Evolutionary conservation across 2,113 vertebrate genomes (phyloP), one percentile per base, ranked within the genome.

Genomic region (Cyprinodon brontotheroides): DNA sequence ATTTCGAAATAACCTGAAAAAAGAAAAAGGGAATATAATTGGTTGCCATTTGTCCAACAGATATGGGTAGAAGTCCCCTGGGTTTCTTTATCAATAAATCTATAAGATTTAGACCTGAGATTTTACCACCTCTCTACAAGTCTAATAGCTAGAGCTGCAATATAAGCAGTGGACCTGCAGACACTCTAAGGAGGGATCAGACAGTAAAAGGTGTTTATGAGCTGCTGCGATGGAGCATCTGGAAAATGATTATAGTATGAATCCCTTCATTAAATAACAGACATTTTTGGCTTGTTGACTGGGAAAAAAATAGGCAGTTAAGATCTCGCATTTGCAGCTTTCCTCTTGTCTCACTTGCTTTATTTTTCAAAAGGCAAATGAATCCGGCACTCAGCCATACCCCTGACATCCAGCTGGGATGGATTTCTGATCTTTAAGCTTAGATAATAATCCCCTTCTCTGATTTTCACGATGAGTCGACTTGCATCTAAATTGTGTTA

Each of bases 21-120:
- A 80, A 72, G 80, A 88, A 80, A 84, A 78, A 73, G 64, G 41
- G 29, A 29, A 75, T 76, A 72, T 91, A 92, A 92, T 90, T 91
- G 86, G 82, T 81, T 70, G 50, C 61, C 8, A 85, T 84, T 65
- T 68, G 70, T 81, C 87, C 37, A 86, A 83, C 72, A 74, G 83
- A 83, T 84, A 76, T 70, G 78, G 84, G 59, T 14, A 48, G 74
- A 77, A 13, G 45, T 82, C 87, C 80, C 74, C 5, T 0, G 53
- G 60, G 81, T 36, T 14, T 45, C 65, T 1, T 4, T 66, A 83
- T 90, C 47, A 65, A 90, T 89, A 61, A 82, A 83, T 82, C 80
- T 74, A 53, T 57, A 64, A 68, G 77, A 85, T 86, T 68, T 75
- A 62, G 72, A 75, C 22, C 72, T 12, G 17, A 64, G 78, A 74